These are phyloP conservation scores for Diplodus puntazzo DNA, from an alignment of 2,797 vertebrate genomes.

Conservation along the genomic window DNA sequence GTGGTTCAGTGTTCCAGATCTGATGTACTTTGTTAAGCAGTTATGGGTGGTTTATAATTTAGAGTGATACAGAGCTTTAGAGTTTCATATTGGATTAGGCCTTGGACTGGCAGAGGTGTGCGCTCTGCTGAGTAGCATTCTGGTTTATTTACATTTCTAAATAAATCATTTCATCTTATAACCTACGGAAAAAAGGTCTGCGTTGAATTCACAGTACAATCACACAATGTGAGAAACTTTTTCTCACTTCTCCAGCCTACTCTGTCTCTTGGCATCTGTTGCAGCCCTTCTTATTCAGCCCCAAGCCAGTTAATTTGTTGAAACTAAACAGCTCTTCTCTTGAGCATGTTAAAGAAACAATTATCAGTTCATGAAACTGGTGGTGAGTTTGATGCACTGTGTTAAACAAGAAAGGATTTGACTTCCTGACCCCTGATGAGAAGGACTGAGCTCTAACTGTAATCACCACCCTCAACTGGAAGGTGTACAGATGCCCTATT, in stretches of 20 bases:
- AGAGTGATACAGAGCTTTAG: too few relatives aligned
- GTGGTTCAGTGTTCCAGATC: too few relatives aligned
- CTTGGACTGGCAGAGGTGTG: too few relatives aligned
- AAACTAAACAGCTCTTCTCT: background rate
- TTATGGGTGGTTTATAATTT: too few relatives aligned
- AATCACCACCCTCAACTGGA: background rate
- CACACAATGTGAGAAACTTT: background rate
- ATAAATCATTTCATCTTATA: background rate
- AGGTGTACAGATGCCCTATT: background rate
- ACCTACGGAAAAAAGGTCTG: background rate
- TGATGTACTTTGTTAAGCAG: too few relatives aligned
- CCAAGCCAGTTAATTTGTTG: background rate
- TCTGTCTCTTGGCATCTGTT: background rate
- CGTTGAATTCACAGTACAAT: background rate
- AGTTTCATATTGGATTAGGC: too few relatives aligned
- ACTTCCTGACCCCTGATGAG: conserved; percentile 17
- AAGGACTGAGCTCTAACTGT: background rate
- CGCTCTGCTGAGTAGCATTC: too few relatives aligned
- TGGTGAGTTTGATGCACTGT: background rate
- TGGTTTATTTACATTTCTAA: too few relatives aligned
- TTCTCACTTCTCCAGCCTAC: background rate
- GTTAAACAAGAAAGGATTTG: background rate
- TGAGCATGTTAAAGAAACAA: background rate
- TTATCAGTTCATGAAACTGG: background rate
- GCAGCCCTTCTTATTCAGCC: background rate